Evolutionary conservation across 2,797 vertebrate species (phyloP).

Genomic region (Syngnathus acus): DNA sequence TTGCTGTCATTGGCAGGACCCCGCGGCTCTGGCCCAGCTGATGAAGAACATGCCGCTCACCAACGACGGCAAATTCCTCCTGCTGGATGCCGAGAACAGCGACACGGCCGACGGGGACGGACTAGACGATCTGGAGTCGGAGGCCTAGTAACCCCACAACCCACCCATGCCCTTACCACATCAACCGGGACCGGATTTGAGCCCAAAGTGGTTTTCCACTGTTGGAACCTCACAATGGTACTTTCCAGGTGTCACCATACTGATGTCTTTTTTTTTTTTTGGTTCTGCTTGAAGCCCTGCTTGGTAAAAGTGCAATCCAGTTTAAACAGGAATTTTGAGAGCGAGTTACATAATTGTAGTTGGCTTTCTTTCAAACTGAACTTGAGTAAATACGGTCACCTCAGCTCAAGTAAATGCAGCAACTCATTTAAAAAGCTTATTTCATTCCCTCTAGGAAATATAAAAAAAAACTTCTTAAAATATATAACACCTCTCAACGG

Average conservation of each 20-base stretch:
- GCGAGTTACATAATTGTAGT: not conserved
- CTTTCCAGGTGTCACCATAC: not conserved
- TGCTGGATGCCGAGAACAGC: conserved; percentile 75
- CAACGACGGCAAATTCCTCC: conserved; percentile 87
- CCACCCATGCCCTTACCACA: not conserved
- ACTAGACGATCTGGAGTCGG: conserved; percentile 82
- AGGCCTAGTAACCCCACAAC: conserved; percentile 68
- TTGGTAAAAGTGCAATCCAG: not conserved
- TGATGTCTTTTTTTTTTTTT: not conserved
- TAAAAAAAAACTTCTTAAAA: no score
- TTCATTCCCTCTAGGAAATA: not conserved
- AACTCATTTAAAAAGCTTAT: no score
- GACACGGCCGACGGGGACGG: conserved; percentile 52
- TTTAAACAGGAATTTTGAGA: not conserved
- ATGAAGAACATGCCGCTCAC: conserved; percentile 92
- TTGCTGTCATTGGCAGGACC: conserved; percentile 73
- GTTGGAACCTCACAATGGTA: not conserved
- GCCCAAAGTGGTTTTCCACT: not conserved
- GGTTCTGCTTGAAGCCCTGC: not conserved
- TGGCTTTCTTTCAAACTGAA: not conserved
- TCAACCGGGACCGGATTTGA: not conserved
- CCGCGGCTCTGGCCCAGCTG: conserved; percentile 84
- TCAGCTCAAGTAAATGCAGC: no score
- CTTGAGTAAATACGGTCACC: not conserved
- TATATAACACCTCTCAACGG: no score